Evolutionary conservation across 1,140 invertebrate genomes (phyloP), one percentile per base, ranked within the genome.

Genomic region (Drosophila lowei): DNA sequence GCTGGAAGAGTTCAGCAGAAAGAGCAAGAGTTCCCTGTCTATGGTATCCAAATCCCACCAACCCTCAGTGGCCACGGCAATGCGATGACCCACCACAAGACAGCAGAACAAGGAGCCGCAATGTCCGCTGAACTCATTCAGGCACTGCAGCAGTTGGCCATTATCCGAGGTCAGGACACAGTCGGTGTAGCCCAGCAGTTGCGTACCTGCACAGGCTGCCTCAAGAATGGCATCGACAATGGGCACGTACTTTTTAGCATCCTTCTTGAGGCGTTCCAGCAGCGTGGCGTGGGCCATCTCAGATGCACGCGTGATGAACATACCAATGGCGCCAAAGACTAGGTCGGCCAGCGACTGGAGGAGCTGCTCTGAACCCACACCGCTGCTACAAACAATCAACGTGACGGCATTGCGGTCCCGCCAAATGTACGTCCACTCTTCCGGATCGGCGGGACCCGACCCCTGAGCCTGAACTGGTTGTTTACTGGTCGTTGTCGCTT

Each of bases 51-150:
- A 91, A 42, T 93, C 93, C 95, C 95, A 97, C 95, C 96, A 97
- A 77, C 94, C 95, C 70, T 95, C 93, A 1, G 96, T 96, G 21
- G 95, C 96, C 3, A 94, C 95, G 7, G 94, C 93, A 44, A 97
- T 92, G 67, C 94, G 94, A 15, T 95, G 94, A 71, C 95, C 93
- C 47, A 96, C 93, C 49, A 96, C 90, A 46, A 97, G 85, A 89
- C 95, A 96, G 28, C 95, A 95, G 89, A 95, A 97, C n/a, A 94
- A 92, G 23, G 95, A 96, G 65, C 95, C 94, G 55, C 96, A 93
- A 73, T 93, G 93, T 78, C 95, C 94, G 63, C 94, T 93, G 88
- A 91, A 91, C 15, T 91, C 90, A 46, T 88, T 90, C 5, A 91
- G 59, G 16, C 72, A 72, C 21, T 95, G 95, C 91, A 95, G 94